Percentiles rank a stretch among this genome's conserved stretches.
Evolutionary conservation across 2,797 vertebrate species (phyloP).

Genomic region (Nannoperca obscura): DNA sequence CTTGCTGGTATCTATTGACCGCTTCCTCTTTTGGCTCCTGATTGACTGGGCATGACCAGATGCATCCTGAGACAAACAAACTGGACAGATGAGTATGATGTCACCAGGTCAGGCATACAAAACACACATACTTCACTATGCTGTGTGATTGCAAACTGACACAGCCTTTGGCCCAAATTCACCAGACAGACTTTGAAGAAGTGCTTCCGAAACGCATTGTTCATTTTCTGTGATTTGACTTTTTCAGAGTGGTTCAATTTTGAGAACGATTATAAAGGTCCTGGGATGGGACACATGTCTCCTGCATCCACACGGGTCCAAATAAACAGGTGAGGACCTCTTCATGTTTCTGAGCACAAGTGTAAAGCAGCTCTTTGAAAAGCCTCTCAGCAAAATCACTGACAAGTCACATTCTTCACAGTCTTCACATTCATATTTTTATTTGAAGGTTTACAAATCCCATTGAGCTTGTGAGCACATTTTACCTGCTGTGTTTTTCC

Average conservation of each 20-base stretch:
- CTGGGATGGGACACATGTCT: slow-evolving; percentile 69
- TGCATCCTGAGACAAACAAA: slow-evolving; percentile 80
- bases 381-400: not conserved
- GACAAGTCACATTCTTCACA: not conserved
- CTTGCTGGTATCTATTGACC: slow-evolving; percentile 73
- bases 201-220: slow-evolving; percentile 28
- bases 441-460: not conserved
- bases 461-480: not conserved
- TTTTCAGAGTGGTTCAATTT: slow-evolving; percentile 84
- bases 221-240: slow-evolving; percentile 40
- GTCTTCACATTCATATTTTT: not conserved
- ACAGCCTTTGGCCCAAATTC: slow-evolving; percentile 30
- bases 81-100: slow-evolving; percentile 64
- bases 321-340: slow-evolving; percentile 76
- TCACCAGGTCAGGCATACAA: slow-evolving; percentile 70
- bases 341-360: slow-evolving; percentile 11
- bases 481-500: not conserved
- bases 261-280: slow-evolving; percentile 75
- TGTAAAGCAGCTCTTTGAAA: slow-evolving; percentile 8
- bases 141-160: slow-evolving; percentile 28
- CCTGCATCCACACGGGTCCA: slow-evolving; percentile 61
- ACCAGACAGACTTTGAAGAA: slow-evolving; percentile 35
- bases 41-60: slow-evolving; percentile 79
- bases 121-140: slow-evolving; percentile 34
- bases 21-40: slow-evolving; percentile 84